Evolutionary conservation across 2,888 invertebrate genomes (phyloP).

Genomic region (Eupithecia abbreviata): DNA sequence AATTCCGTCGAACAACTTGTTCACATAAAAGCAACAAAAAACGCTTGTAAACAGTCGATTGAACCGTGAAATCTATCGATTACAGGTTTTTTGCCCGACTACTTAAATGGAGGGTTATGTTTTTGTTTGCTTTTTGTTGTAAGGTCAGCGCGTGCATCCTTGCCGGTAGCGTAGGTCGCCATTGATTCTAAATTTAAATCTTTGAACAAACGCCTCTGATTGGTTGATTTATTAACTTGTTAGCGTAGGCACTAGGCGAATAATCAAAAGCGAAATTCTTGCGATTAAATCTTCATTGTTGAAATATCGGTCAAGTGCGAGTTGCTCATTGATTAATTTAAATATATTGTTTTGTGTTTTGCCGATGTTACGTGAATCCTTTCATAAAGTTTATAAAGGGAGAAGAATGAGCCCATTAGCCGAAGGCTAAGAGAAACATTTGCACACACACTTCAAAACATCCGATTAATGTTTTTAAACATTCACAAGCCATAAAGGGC

Average conservation of each 20-base stretch:
- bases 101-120: conserved; percentile 33
- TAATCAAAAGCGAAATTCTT: not conserved
- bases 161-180: conserved; percentile 29
- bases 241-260: conserved; percentile 11
- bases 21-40: conserved; percentile 37
- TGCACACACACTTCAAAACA: not conserved
- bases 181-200: conserved; percentile 15
- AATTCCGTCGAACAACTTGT: conserved; percentile 24
- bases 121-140: conserved; percentile 36
- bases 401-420: conserved; percentile 4
- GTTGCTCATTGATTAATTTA: conserved; percentile 2
- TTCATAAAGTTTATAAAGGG: not conserved
- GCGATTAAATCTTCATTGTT: conserved; percentile 15
- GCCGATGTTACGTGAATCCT: not conserved
- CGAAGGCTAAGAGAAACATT: not conserved
- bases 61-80: conserved; percentile 46
- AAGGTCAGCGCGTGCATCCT: conserved; percentile 40
- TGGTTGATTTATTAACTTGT: not conserved
- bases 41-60: conserved; percentile 41
- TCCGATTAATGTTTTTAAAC: conserved; percentile 1
- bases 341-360: conserved; percentile 6
- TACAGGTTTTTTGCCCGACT: conserved; percentile 34
- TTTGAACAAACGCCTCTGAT: conserved; percentile 9
- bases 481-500: not conserved
- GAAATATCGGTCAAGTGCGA: conserved; percentile 16